Evolutionary conservation across 1,140 invertebrate genomes (phyloP).

Genomic region (Charaxes varanes): DNA sequence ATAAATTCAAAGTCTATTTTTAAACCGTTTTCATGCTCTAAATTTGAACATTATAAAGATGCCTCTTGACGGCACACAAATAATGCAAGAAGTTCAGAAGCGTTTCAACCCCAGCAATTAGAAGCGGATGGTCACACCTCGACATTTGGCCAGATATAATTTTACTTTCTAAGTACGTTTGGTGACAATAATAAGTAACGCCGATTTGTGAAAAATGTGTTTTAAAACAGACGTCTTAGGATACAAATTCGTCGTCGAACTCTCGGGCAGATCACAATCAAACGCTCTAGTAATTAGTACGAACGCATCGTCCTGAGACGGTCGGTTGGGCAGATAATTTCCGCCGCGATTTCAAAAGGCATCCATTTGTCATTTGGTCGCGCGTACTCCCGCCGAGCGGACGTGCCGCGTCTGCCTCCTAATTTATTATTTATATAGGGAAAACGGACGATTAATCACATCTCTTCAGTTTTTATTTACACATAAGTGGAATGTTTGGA

Average conservation of each 20-base stretch:
- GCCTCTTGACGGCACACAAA: conserved; percentile 48
- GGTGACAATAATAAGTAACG: conserved; percentile 56
- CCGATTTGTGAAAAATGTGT: conserved; percentile 20
- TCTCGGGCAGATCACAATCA: conserved; percentile 55
- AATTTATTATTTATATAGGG: conserved; percentile 73
- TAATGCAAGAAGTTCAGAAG: conserved; percentile 38
- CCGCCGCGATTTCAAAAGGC: conserved; percentile 67
- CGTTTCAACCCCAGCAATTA: conserved; percentile 60
- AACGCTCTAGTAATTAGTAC: conserved; percentile 68
- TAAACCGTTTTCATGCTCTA: conserved; percentile 43
- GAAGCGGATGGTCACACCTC: conserved; percentile 68
- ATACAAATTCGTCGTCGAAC: conserved; percentile 23
- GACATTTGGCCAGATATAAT: conserved; percentile 61
- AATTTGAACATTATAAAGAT: conserved; percentile 42
- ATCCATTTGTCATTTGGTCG: conserved; percentile 68
- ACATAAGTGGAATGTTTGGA: conserved; percentile 42
- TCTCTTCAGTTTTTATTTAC: conserved; percentile 68
- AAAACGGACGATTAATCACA: conserved; percentile 71
- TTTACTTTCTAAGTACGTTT: conserved; percentile 70
- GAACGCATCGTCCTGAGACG: conserved; percentile 58
- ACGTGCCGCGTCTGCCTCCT: conserved; percentile 54
- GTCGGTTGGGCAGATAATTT: conserved; percentile 70
- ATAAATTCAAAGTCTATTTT: conserved; percentile 28
- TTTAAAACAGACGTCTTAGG: conserved; percentile 27
- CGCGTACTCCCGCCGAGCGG: conserved; percentile 56